phyloP scores from a whole-genome alignment of 2,888 invertebrate species.

The Protonemura montana region DNA sequence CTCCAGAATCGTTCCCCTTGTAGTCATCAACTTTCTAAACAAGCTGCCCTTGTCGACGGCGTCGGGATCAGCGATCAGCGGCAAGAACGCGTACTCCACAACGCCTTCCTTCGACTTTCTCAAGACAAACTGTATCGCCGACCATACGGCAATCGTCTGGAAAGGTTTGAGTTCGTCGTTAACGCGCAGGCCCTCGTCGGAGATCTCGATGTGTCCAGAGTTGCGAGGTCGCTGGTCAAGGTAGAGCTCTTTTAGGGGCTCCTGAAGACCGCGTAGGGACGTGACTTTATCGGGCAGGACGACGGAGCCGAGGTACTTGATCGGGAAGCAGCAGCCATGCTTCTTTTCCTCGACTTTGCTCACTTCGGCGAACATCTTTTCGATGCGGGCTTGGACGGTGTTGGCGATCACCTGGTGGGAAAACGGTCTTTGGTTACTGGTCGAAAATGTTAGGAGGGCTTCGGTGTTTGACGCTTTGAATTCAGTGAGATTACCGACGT shows the following conservation, averaged over 20 bases:
- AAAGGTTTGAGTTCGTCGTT: constrained; percentile 74
- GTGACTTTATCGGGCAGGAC: constrained; percentile 81
- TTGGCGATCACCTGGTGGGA: constrained; percentile 62
- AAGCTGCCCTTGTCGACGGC: constrained; percentile 76
- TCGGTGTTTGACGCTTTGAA: too few species aligned
- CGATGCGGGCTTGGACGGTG: constrained; percentile 85
- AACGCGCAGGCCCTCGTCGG: constrained; percentile 46
- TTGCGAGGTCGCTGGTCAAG: constrained; percentile 51
- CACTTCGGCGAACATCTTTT: constrained; percentile 82
- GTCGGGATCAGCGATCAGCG: constrained; percentile 83
- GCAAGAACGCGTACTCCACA: constrained; percentile 79
- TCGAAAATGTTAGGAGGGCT: too few species aligned
- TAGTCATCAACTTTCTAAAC: constrained; percentile 58
- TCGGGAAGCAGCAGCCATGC: constrained; percentile 57
- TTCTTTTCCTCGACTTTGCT: constrained; percentile 59
- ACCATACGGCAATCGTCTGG: constrained; percentile 92
- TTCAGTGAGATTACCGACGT: too few species aligned
- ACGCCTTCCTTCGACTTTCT: constrained; percentile 62
- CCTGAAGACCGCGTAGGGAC: constrained; percentile 82
- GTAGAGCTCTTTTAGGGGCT: constrained; percentile 79
- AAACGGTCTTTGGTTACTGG: not conserved
- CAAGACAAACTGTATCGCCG: constrained; percentile 84
- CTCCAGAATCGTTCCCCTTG: constrained; percentile 47
- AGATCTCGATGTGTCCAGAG: constrained; percentile 32
- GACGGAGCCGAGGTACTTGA: constrained; percentile 84